Evolutionary conservation across 2,113 vertebrate genomes (phyloP).

Genomic region (Coptodon bakossiorum): DNA sequence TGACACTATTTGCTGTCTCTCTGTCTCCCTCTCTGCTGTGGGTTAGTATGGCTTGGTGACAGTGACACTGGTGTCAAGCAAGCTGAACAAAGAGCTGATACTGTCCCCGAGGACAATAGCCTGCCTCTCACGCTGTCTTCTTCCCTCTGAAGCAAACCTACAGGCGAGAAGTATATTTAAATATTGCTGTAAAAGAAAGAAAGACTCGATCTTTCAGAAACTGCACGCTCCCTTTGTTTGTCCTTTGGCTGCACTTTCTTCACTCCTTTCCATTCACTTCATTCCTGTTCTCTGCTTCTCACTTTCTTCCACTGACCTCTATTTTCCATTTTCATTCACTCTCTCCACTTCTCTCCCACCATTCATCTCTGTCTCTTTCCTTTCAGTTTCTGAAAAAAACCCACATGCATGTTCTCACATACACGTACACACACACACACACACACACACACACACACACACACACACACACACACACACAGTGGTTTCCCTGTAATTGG

Average conservation of each 20-base stretch:
- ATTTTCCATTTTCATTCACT: conserved; percentile 40
- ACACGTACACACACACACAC: background rate
- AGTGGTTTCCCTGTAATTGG: conserved; percentile 50
- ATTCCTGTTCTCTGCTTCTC: background rate
- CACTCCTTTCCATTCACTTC: conserved; percentile 14
- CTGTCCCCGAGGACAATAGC: conserved; percentile 41
- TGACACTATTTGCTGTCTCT: background rate
- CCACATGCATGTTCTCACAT: conserved; percentile 16
- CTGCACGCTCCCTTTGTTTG: background rate
- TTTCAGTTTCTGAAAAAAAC: conserved; percentile 15
- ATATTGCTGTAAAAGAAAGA: background rate
- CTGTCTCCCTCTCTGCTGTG: background rate
- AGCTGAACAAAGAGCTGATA: conserved; percentile 48
- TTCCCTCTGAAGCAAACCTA: background rate
- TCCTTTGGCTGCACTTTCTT: background rate
- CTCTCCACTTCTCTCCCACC: background rate
- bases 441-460: background rate
- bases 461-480: background rate
- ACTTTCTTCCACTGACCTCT: conserved; percentile 31
- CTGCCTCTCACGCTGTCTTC: conserved; percentile 15
- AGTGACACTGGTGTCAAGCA: conserved; percentile 40
- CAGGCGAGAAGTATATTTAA: conserved; percentile 1
- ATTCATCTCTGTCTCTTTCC: conserved; percentile 38
- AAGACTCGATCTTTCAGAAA: background rate
- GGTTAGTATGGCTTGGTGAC: conserved; percentile 26